phyloP scores from a whole-genome alignment of 2,888 invertebrate species.

The Diplolepis rosae region DNA sequence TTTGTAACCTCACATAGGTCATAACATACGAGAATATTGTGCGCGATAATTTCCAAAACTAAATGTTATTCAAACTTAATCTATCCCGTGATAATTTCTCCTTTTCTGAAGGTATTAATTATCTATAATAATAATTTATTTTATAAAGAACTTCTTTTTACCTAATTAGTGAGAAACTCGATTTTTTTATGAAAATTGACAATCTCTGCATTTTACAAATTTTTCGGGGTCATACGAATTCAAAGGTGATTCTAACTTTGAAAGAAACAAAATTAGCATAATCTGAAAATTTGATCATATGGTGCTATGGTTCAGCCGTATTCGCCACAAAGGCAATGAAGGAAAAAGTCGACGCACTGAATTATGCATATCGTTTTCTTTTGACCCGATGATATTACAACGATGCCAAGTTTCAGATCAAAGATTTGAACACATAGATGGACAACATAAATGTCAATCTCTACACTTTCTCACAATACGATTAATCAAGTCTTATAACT shows the following conservation, averaged over 20 bases:
- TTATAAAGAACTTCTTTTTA: too few relatives aligned
- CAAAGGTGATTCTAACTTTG: background rate
- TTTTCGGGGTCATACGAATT: too few relatives aligned
- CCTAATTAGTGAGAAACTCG: too few relatives aligned
- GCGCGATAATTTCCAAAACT: background rate
- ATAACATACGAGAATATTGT: background rate
- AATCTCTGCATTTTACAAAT: too few relatives aligned
- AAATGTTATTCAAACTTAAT: background rate
- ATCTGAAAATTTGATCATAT: slow-evolving; percentile 15
- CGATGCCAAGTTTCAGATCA: slow-evolving; percentile 10
- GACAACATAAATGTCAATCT: background rate
- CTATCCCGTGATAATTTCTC: background rate
- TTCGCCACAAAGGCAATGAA: slow-evolving; percentile 4
- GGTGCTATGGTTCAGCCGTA: slow-evolving; percentile 1
- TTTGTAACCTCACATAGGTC: background rate
- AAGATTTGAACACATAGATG: slow-evolving; percentile 3
- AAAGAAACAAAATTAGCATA: background rate
- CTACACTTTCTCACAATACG: too few relatives aligned
- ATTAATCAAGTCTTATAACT: too few relatives aligned
- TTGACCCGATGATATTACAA: slow-evolving; percentile 11
- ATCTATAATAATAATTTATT: too few relatives aligned
- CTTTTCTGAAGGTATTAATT: too few relatives aligned
- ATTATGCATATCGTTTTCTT: slow-evolving; percentile 30
- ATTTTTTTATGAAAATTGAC: too few relatives aligned
- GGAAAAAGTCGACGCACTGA: slow-evolving; percentile 16